These are phyloP conservation scores for Kradibia gibbosae DNA, from an alignment of 1,140 invertebrate species.

Conservation along the genomic window DNA sequence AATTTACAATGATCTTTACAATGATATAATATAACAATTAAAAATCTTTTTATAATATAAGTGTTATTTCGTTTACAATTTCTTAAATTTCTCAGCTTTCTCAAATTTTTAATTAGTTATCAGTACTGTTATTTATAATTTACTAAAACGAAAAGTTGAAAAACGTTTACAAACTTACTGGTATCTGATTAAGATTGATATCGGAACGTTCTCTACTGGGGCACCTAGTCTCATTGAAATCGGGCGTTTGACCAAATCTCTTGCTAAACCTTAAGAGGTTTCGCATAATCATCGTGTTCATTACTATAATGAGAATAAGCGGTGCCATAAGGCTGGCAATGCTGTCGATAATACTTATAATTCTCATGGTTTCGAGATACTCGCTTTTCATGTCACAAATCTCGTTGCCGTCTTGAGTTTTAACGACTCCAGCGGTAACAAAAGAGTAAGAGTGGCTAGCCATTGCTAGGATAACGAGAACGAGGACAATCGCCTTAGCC, in stretches of 20 bases:
- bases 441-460: slow-evolving; percentile 74
- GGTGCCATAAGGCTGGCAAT: slow-evolving; percentile 75
- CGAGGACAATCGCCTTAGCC: slow-evolving; percentile 74
- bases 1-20: no score
- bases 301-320: slow-evolving; percentile 74
- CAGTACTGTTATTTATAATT: no score
- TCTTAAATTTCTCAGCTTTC: no score
- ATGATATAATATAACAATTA: no score
- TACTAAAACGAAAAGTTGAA: neutral
- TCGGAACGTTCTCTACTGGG: slow-evolving; percentile 63
- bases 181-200: slow-evolving; percentile 68
- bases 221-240: slow-evolving; percentile 52
- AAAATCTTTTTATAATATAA: no score
- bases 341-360: slow-evolving; percentile 75
- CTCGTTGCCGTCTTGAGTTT: slow-evolving; percentile 62
- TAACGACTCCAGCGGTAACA: slow-evolving; percentile 69
- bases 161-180: slow-evolving; percentile 59
- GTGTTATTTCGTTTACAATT: no score
- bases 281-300: slow-evolving; percentile 76
- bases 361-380: slow-evolving; percentile 71
- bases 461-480: slow-evolving; percentile 68
- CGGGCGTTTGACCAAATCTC: slow-evolving; percentile 62
- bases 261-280: slow-evolving; percentile 71
- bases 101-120: no score
- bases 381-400: slow-evolving; percentile 70